Conservation (phyloP, 2,113 vertebrate species). For the Strix uralensis region DNA sequence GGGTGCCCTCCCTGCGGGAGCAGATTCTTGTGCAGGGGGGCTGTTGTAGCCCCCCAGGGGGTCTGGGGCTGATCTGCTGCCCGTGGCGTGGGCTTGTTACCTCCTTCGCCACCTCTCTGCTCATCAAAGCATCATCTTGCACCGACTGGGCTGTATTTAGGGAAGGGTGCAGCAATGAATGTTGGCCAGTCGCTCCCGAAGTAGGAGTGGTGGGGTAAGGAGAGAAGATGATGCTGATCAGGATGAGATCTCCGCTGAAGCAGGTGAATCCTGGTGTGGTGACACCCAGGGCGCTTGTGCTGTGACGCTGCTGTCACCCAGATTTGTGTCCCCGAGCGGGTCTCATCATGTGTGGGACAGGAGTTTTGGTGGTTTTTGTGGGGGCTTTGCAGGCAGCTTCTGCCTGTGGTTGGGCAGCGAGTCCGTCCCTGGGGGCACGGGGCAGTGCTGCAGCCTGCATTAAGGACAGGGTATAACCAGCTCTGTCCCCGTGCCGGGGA, state of each 20-base stretch:
- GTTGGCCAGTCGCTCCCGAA: not conserved
- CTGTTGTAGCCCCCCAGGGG: not conserved
- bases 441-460: not conserved
- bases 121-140: accelerated
- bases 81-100: not conserved
- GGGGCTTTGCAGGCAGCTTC: not conserved
- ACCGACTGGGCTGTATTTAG: accelerated
- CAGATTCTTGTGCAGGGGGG: not conserved
- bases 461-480: not conserved
- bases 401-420: not conserved
- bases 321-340: accelerated
- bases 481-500: accelerated
- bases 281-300: accelerated
- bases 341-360: accelerated
- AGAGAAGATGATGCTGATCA: not conserved
- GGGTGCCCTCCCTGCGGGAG: too few species aligned
- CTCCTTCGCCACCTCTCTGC: accelerated
- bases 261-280: not conserved
- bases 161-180: accelerated
- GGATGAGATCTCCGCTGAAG: not conserved
- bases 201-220: accelerated
- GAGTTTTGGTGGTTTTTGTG: not conserved
- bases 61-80: not conserved
- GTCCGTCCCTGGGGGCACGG: not conserved
- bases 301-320: not conserved